These are phyloP conservation scores for Phylloscopus collybita DNA, from an alignment of 2,797 vertebrate species.

Conservation along the genomic window DNA sequence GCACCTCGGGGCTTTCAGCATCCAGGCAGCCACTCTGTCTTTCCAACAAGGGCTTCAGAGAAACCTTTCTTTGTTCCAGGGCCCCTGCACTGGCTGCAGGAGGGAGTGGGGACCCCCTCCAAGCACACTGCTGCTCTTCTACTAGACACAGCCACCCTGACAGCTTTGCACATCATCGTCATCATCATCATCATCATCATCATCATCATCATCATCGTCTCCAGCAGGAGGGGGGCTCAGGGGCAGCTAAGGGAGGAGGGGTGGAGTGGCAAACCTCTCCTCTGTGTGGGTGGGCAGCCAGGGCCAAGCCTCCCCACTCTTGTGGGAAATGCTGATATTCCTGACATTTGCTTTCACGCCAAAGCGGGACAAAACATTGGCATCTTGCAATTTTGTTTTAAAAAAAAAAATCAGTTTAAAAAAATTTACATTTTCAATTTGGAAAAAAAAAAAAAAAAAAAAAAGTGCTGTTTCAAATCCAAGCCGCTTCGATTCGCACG, in stretches of 20 bases:
- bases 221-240: not conserved
- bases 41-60: not conserved
- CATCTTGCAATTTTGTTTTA: not conserved
- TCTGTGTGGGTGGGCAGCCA: not conserved
- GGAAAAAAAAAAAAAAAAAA: not conserved
- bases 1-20: not conserved
- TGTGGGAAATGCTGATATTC: constrained; percentile 11
- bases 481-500: not conserved
- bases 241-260: not conserved
- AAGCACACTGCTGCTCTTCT: not conserved
- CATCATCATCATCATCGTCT: not conserved
- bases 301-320: not conserved
- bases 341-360: constrained; percentile 27
- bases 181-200: no score
- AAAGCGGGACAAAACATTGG: constrained; percentile 1
- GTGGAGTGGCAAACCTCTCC: not conserved
- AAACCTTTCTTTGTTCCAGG: constrained; percentile 7
- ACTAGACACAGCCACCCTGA: not conserved
- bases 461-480: constrained; percentile 8
- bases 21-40: constrained; percentile 1
- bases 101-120: not conserved
- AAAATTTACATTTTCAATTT: not conserved
- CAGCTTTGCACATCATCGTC: constrained; percentile 12
- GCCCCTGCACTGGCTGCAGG: not conserved
- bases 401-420: not conserved